Conservation (phyloP, 2,797 vertebrate genomes). For the Sebastes trivittatus region DNA sequence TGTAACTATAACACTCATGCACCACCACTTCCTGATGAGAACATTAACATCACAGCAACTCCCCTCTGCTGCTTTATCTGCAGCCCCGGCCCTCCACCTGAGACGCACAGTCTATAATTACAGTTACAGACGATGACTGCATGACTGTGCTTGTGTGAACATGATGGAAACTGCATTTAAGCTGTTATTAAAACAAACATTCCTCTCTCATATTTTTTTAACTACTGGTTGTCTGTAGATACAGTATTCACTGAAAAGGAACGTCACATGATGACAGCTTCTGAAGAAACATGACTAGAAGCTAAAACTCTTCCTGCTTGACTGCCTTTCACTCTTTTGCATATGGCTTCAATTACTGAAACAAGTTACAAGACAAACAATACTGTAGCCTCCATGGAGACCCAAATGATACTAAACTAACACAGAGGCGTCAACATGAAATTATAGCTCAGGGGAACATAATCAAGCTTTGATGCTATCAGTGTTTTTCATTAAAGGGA, state of each 20-base stretch:
- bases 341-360: background rate
- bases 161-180: background rate
- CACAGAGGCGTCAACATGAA: background rate
- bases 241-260: background rate
- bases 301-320: background rate
- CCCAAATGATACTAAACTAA: background rate
- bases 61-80: background rate
- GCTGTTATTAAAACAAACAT: background rate
- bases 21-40: slow-evolving; percentile 41
- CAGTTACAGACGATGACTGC: background rate
- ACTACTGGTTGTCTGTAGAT: background rate
- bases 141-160: background rate
- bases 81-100: background rate
- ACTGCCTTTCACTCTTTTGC: background rate
- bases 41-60: background rate
- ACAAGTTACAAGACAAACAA: background rate
- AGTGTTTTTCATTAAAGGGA: background rate
- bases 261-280: background rate
- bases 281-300: background rate
- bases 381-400: background rate
- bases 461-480: background rate
- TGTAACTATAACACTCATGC: background rate
- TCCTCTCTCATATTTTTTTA: background rate
- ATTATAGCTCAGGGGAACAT: background rate
- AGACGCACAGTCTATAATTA: slow-evolving; percentile 26